Base-by-base conservation (phyloP, 2,888 invertebrate species). In the Diadromus collaris region DNA sequence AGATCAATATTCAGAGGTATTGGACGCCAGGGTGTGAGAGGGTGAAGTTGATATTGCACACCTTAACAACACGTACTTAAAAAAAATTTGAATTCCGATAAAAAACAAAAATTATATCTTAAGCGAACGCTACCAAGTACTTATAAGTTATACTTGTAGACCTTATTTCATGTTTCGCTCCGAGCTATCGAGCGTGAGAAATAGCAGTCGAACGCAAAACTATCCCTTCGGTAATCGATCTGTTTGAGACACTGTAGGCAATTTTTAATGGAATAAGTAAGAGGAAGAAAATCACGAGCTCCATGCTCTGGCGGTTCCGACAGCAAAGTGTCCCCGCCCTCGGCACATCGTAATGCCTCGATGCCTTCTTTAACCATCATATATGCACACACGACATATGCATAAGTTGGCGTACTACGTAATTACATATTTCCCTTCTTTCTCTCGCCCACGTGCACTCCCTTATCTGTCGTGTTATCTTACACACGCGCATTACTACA, bases 141-240 rank as follows among this genome's bases (percentile, higher is more conserved):
- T n/a, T 63, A 69, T 16, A 41, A 41, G 38, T 41, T 41, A 16
- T 16, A 41, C 16, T 41, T 41, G 0, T 41, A 16, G 13, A 41
- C 38, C 38, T 41, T 16, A 63, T 77, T 76, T 44, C 64, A 64
- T 38, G 48, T 65, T 71, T 73, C 69, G 27, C 41, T 48, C 41
- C 65, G n/a, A 58, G 64, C 32, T 69, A 44, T 68, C 21, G 65
- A 72, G n/a, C 64, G 64, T 76, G 76, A 68, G 56, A 78, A 58
- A 68, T 79, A 7, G 13, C 48, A 46, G 21, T 58, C 6, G 34
- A 79, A 58, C 44, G 58, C n/a, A 58, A 63, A 67, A 76, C 46
- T 71, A 29, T 51, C 60, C 54, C 61, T 72, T 63, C 38, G 46
- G 60, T 56, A 71, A 76, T 72, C 61, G 61, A 71, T 71, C 38